Evolutionary conservation across 2,797 vertebrate genomes (phyloP).

Genomic region (Knipowitschia caucasica): DNA sequence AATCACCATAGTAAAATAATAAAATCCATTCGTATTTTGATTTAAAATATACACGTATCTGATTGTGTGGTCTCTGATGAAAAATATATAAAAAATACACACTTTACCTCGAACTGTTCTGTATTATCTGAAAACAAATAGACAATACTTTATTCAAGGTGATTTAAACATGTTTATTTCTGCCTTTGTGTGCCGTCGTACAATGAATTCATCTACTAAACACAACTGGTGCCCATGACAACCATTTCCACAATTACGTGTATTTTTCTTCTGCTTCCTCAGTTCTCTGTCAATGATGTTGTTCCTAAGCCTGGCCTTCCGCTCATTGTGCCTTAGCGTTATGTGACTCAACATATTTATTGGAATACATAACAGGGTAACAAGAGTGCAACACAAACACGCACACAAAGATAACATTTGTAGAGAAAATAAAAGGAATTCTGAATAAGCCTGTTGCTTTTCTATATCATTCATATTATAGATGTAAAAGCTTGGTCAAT

Average conservation of each 20-base stretch:
- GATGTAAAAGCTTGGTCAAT: slow-evolving; percentile 37
- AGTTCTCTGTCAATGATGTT: neutral
- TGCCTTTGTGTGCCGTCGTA: no score
- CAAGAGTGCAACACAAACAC: slow-evolving; percentile 44
- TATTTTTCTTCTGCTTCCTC: slow-evolving; percentile 56
- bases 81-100: no score
- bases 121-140: no score
- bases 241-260: neutral
- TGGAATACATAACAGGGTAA: slow-evolving; percentile 45
- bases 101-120: no score
- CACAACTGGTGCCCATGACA: no score
- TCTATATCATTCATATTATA: slow-evolving; percentile 61
- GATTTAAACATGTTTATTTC: no score
- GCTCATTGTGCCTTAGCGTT: slow-evolving; percentile 75
- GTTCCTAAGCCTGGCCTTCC: slow-evolving; percentile 53
- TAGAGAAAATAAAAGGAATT: slow-evolving; percentile 51
- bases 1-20: no score
- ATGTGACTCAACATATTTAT: slow-evolving; percentile 73
- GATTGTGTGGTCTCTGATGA: no score
- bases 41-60: no score
- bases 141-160: no score
- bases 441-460: slow-evolving; percentile 28
- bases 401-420: slow-evolving; percentile 9
- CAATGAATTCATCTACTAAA: no score
- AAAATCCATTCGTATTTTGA: no score